Evolutionary conservation across 1,140 invertebrate genomes (phyloP).

Genomic region (Drosophila chauvacae): DNA sequence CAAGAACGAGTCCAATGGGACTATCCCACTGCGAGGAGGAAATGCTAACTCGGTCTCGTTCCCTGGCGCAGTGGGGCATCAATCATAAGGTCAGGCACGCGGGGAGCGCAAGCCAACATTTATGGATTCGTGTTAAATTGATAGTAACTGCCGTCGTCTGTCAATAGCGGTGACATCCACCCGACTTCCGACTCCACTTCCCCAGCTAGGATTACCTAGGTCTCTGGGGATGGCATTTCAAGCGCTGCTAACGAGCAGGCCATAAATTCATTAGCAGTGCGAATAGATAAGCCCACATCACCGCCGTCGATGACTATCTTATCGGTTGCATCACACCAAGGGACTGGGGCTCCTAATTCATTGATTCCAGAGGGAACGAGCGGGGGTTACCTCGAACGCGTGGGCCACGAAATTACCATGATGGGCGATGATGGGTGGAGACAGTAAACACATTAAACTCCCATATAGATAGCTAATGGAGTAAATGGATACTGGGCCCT

Average conservation of each 20-base stretch:
- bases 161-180: conserved; percentile 53
- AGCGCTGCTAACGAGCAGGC: conserved; percentile 50
- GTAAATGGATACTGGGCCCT: conserved; percentile 10
- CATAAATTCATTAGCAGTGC: conserved; percentile 66
- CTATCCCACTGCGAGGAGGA: conserved; percentile 7
- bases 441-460: conserved; percentile 44
- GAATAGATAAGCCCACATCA: conserved; percentile 25
- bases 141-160: conserved; percentile 61
- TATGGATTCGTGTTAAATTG: conserved; percentile 72
- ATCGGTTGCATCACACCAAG: conserved; percentile 51
- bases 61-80: conserved; percentile 49
- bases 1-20: conserved; percentile 32
- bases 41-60: conserved; percentile 12
- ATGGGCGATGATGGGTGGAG: background rate
- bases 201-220: conserved; percentile 12
- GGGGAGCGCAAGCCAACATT: conserved; percentile 30
- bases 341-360: conserved; percentile 48
- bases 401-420: conserved; percentile 39
- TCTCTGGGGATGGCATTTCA: conserved; percentile 17
- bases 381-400: conserved; percentile 9
- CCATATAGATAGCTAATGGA: conserved; percentile 32
- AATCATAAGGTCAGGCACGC: conserved; percentile 58
- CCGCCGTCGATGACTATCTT: conserved; percentile 49
- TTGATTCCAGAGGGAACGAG: conserved; percentile 40
- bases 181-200: background rate